Conservation (phyloP, 2,113 vertebrate genomes). For the Syngnathus typhle region DNA sequence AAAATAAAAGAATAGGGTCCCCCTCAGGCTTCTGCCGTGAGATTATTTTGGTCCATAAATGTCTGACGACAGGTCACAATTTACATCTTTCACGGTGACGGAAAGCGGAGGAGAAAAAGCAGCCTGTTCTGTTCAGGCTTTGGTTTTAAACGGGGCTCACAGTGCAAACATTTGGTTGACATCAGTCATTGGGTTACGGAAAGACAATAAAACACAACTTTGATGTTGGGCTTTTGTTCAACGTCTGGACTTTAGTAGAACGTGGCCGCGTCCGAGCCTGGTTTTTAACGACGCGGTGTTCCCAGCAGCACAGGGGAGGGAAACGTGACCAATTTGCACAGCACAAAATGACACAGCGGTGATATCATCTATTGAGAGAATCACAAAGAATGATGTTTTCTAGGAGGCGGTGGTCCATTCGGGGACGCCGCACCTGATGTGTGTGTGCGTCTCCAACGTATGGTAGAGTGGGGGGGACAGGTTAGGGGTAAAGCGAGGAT, state of each 20-base stretch:
- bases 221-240: constrained; percentile 17
- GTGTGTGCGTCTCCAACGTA: constrained; percentile 71
- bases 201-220: constrained; percentile 28
- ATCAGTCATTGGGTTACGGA: constrained; percentile 32
- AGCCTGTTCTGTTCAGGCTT: constrained; percentile 23
- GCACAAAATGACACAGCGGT: constrained; percentile 48
- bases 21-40: constrained; percentile 47
- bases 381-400: constrained; percentile 48
- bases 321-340: constrained; percentile 32
- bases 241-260: constrained; percentile 4
- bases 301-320: constrained; percentile 22
- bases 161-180: constrained; percentile 48
- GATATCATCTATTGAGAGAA: constrained; percentile 24
- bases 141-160: constrained; percentile 26
- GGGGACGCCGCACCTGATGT: constrained; percentile 81
- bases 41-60: constrained; percentile 55
- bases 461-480: constrained; percentile 90
- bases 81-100: constrained; percentile 44
- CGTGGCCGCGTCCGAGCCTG: constrained; percentile 21
- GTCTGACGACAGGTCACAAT: constrained; percentile 43
- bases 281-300: constrained; percentile 24
- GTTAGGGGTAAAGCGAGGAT: constrained; percentile 79
- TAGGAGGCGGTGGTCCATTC: constrained; percentile 91
- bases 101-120: constrained; percentile 33
- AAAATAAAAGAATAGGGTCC: constrained; percentile 21